Conservation (phyloP, 2,797 vertebrate species). For the Rallus crepitans region DNA sequence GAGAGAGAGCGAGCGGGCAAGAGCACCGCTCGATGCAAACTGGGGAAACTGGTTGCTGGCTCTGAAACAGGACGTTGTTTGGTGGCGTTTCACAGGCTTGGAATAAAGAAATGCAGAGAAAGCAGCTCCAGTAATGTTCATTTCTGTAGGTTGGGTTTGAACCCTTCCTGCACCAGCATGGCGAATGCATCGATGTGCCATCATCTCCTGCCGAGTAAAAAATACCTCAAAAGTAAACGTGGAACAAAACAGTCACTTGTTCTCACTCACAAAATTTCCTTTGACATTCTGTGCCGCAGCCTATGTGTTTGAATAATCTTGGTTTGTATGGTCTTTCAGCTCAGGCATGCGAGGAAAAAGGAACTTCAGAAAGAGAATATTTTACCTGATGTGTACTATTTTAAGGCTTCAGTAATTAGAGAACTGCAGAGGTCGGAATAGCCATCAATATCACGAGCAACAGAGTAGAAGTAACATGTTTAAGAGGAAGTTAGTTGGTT, state of each 20-base stretch:
- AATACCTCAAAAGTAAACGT: slow-evolving; percentile 49
- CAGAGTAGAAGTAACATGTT: slow-evolving; percentile 71
- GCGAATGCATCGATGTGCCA: neutral
- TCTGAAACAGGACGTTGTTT: neutral
- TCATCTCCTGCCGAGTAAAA: slow-evolving; percentile 15
- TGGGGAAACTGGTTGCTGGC: neutral
- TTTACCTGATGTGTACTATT: slow-evolving; percentile 66
- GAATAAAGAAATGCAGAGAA: neutral
- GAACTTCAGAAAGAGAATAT: slow-evolving; percentile 71
- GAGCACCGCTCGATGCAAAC: neutral
- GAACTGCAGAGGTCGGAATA: slow-evolving; percentile 67
- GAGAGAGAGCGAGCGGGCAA: neutral
- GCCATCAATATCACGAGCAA: slow-evolving; percentile 70
- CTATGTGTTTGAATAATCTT: slow-evolving; percentile 61
- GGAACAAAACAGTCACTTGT: slow-evolving; percentile 52
- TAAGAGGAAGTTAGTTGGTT: slow-evolving; percentile 65
- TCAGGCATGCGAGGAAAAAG: slow-evolving; percentile 68
- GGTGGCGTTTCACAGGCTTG: neutral
- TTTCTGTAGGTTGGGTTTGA: neutral
- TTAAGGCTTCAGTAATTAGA: slow-evolving; percentile 66
- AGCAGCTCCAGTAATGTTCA: neutral
- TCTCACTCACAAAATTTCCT: slow-evolving; percentile 15
- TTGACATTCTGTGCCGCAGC: slow-evolving; percentile 47
- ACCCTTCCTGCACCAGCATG: neutral
- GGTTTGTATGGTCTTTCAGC: slow-evolving; percentile 63